Evolutionary conservation across 2,113 vertebrate species (phyloP).

Genomic region (Paracanthobrama guichenoti): DNA sequence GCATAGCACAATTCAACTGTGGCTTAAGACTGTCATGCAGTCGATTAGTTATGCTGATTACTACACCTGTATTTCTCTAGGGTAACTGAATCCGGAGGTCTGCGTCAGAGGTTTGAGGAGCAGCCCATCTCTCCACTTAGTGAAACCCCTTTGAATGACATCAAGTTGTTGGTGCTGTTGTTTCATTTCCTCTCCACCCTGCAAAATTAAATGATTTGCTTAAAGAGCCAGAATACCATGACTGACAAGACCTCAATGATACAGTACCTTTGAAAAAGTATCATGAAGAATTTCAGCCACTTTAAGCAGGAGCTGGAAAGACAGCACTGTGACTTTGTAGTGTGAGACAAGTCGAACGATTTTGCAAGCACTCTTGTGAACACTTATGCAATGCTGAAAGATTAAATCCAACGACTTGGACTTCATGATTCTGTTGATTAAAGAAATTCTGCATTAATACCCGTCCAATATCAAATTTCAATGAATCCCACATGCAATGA

Average conservation of each 20-base stretch:
- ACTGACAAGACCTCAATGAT: neutral
- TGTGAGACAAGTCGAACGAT: slow-evolving; percentile 17
- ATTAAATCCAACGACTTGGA: neutral
- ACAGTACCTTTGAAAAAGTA: slow-evolving; percentile 53
- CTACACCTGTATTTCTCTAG: slow-evolving; percentile 70
- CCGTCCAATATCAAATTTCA: too few relatives aligned
- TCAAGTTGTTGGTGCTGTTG: neutral
- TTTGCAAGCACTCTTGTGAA: slow-evolving; percentile 31
- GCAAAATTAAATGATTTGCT: neutral
- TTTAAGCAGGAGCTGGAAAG: slow-evolving; percentile 66
- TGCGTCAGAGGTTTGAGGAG: slow-evolving; percentile 28
- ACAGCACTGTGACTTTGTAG: slow-evolving; percentile 57
- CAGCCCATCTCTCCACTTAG: slow-evolving; percentile 57
- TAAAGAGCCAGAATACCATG: neutral
- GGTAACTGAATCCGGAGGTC: slow-evolving; percentile 33
- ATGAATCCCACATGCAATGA: neutral
- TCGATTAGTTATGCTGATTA: neutral
- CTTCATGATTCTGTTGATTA: slow-evolving; percentile 55
- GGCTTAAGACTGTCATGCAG: too few relatives aligned
- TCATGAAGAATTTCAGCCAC: slow-evolving; percentile 59
- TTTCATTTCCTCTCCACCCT: slow-evolving; percentile 37
- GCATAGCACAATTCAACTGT: neutral
- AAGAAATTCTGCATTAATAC: slow-evolving; percentile 8
- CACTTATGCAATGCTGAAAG: slow-evolving; percentile 46
- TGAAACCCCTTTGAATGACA: slow-evolving; percentile 26